Base-by-base conservation (phyloP, 2,797 vertebrate species). In the Typhlichthys eigenmanni region DNA sequence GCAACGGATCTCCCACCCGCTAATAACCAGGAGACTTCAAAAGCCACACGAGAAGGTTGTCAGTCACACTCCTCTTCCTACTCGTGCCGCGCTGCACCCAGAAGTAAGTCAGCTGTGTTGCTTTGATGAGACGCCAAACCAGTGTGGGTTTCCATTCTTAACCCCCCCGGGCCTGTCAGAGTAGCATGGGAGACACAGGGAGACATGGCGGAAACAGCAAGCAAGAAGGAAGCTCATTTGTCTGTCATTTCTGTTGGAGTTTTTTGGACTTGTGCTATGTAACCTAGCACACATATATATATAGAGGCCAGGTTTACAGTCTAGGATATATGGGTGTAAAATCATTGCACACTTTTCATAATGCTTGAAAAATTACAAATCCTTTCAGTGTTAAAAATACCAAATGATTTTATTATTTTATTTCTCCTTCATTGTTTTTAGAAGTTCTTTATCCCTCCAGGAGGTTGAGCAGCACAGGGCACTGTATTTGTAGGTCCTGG, bases 101-200 rank as follows among this genome's bases (percentile, higher is more conserved):
- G 55, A 82, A 74, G 63, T 74, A 72, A 74, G 74, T 74, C 72
- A 76, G 74, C 78, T 74, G 75, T 13, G 67, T 66, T 57, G 72
- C 87, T 88, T 89, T 90, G 80, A 91, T 85, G 81, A 78, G 64
- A 76, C 46, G 88, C 88, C 90, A 87, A 59, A 65, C 54, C 24
- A 13, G 86, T 86, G 89, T 90, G 85, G 75, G 77, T 80, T 92
- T 90, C 78, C 86, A 51, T 75, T 71, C 81, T 87, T 88, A 89
- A 86, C 76, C 75, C 86, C 85, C 79, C 78, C 74, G 3, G 69
- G 76, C 87, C 86, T 90, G 79, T 69, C 80, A 79, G 85, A 87
- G 89, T 85, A 84, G 80, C 78, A 76, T 7, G 81, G 80, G 83
- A 85, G 84, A 89, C 87, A 83, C 73, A 84, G 84, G 87, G 38